phyloP scores from a whole-genome alignment of 1,140 invertebrate species.

The Phymorhynchus buccinoides region DNA sequence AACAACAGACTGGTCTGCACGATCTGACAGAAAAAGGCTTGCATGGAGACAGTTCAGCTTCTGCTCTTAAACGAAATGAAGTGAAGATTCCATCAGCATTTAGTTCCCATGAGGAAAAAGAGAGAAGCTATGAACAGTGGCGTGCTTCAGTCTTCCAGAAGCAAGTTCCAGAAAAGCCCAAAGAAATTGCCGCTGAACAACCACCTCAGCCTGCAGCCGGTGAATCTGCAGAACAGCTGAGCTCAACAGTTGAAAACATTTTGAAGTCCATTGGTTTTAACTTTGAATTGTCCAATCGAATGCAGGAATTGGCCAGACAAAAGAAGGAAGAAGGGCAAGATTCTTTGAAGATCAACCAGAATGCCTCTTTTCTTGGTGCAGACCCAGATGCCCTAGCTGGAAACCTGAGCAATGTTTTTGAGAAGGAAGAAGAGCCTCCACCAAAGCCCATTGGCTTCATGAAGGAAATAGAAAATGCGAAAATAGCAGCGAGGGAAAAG shows the following conservation, averaged over 20 bases:
- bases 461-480: conserved; percentile 38
- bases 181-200: neutral
- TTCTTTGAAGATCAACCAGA: conserved; percentile 59
- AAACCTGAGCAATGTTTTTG: conserved; percentile 41
- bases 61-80: conserved; percentile 1
- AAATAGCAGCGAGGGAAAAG: conserved; percentile 36
- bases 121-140: conserved; percentile 50
- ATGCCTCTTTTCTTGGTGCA: conserved; percentile 66
- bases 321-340: conserved; percentile 54
- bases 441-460: conserved; percentile 4
- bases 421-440: conserved; percentile 21
- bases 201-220: conserved; percentile 23
- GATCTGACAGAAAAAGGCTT: neutral
- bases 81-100: conserved; percentile 2
- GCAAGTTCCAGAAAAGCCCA: neutral
- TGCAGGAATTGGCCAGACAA: conserved; percentile 69
- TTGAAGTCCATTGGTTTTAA: conserved; percentile 72
- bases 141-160: conserved; percentile 30
- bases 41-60: neutral
- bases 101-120: conserved; percentile 41
- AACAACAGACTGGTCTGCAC: neutral
- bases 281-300: conserved; percentile 72
- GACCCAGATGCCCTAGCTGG: conserved; percentile 50
- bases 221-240: conserved; percentile 54
- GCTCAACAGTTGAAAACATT: conserved; percentile 71